Conservation (phyloP, 37 sponge, comb jelly and placozoan species). For the Haliclona indistincta region DNA sequence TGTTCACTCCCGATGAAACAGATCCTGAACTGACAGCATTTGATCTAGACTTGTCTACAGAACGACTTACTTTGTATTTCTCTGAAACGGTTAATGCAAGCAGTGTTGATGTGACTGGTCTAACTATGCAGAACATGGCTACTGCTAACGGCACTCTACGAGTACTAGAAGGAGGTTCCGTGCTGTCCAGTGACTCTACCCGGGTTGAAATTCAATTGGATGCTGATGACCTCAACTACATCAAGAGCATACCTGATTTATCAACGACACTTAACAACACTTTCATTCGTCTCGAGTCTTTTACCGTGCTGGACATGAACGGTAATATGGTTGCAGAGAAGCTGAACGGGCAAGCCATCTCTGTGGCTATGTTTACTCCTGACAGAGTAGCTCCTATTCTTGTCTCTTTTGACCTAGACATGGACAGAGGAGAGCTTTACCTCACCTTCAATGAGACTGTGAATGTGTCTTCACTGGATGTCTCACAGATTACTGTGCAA, state of each 20-base stretch:
- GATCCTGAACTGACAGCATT: conserved; percentile 54
- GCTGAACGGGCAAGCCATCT: conserved; percentile 25
- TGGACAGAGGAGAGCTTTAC: conserved; percentile 49
- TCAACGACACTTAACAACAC: conserved; percentile 62
- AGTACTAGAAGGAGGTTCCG: conserved; percentile 52
- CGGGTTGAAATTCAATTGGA: conserved; percentile 62
- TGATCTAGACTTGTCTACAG: conserved; percentile 77
- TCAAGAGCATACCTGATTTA: conserved; percentile 66
- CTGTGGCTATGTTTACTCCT: conserved; percentile 40
- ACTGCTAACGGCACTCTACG: conserved; percentile 12
- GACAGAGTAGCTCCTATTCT: conserved; percentile 68
- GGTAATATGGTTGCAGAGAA: conserved; percentile 58
- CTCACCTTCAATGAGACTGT: conserved; percentile 83
- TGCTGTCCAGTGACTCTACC: conserved; percentile 53
- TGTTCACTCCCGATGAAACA: conserved; percentile 35
- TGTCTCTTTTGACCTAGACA: conserved; percentile 68
- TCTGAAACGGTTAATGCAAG: conserved; percentile 78
- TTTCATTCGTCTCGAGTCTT: conserved; percentile 44
- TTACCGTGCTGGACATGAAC: conserved; percentile 73
- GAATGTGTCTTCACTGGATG: conserved; percentile 58
- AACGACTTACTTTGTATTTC: conserved; percentile 75
- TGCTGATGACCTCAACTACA: conserved; percentile 82
- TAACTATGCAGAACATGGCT: conserved; percentile 22
- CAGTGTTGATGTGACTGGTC: conserved; percentile 36
- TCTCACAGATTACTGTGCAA: conserved; percentile 49